phyloP scores from a whole-genome alignment of 2,113 vertebrate genomes.

The Tricholaema leucomelas region DNA sequence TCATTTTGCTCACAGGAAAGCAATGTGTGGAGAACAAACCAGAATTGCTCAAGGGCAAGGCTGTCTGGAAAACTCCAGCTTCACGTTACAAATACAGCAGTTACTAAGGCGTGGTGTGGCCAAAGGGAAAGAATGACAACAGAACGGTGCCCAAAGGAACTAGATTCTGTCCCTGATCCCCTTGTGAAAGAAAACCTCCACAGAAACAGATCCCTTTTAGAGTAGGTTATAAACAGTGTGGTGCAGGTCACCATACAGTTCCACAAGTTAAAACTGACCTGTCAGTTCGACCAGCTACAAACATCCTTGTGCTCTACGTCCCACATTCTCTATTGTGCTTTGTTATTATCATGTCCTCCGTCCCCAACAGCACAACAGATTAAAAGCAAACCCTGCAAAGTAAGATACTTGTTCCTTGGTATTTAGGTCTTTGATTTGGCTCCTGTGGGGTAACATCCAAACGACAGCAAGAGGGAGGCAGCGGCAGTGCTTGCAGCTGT shows the following conservation, averaged over 20 bases:
- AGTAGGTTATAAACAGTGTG: not conserved
- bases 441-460: not conserved
- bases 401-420: not conserved
- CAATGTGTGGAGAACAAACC: not conserved
- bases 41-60: not conserved
- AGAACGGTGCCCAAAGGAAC: not conserved
- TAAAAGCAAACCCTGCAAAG: not conserved
- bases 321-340: not conserved
- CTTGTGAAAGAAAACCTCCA: not conserved
- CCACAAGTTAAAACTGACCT: not conserved
- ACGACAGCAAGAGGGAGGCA: not conserved
- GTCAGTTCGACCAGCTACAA: not conserved
- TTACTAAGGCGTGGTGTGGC: not conserved
- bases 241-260: not conserved
- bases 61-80: not conserved
- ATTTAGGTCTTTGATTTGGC: not conserved
- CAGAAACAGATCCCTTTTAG: not conserved
- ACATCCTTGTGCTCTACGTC: rapidly evolving
- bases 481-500: not conserved
- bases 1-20: not conserved
- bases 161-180: not conserved
- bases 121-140: not conserved
- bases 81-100: not conserved
- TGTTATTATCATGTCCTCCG: not conserved
- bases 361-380: not conserved